Percentiles rank a stretch among this genome's conserved stretches.
These are phyloP conservation scores for Thaumatotibia leucotreta DNA, from an alignment of 1,140 invertebrate genomes.

Conservation along the genomic window DNA sequence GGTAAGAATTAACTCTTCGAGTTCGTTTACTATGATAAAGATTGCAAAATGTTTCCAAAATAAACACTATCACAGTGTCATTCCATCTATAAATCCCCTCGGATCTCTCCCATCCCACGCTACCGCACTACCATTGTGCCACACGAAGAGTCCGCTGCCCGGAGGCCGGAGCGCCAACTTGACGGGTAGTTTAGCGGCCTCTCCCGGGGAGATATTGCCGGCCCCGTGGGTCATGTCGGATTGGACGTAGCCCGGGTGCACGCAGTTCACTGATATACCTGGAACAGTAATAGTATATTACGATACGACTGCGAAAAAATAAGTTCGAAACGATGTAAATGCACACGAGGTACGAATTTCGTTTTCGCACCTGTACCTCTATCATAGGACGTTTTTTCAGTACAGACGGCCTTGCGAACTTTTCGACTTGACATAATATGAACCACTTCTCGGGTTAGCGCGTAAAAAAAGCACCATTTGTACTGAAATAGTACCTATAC, in stretches of 20 bases:
- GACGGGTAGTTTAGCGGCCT: slow-evolving; percentile 68
- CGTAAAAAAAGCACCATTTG: no score
- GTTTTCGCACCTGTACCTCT: no score
- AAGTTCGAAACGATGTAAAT: no score
- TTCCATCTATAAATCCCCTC: slow-evolving; percentile 54
- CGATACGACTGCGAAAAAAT: no score
- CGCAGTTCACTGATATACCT: slow-evolving; percentile 80
- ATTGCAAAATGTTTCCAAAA: background rate
- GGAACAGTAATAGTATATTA: slow-evolving; percentile 67
- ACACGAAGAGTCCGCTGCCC: slow-evolving; percentile 42
- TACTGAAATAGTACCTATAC: no score
- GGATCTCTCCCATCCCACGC: slow-evolving; percentile 61
- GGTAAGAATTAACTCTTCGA: no score
- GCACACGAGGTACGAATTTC: no score
- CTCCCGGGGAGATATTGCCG: slow-evolving; percentile 79
- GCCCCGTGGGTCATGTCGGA: slow-evolving; percentile 85
- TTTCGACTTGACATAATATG: no score
- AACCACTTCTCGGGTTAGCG: no score
- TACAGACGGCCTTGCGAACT: no score
- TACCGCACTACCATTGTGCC: slow-evolving; percentile 46
- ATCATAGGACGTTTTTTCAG: no score
- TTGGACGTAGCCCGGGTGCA: slow-evolving; percentile 83
- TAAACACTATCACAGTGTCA: background rate
- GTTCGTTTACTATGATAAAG: no score
- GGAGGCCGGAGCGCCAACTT: slow-evolving; percentile 31